Conservation (phyloP, 2,797 vertebrate genomes). For the Cossypha heuglini region DNA sequence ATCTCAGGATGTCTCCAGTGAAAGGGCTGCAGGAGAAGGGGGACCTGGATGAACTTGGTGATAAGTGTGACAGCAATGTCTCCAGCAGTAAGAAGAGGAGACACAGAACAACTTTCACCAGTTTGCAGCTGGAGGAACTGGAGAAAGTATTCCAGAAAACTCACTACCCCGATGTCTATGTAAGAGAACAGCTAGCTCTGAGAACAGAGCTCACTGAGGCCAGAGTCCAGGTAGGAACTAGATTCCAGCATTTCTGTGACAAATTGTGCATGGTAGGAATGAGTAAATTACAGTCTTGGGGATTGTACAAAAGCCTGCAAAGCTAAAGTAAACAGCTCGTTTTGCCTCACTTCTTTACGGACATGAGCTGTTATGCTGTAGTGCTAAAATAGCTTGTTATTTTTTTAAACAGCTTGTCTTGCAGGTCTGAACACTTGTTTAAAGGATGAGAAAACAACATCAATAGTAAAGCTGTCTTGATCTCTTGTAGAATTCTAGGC, state of each 20-base stretch:
- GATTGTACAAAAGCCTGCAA: background rate
- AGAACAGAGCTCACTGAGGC: slow-evolving; percentile 97
- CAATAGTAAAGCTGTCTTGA: background rate
- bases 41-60: slow-evolving; percentile 87
- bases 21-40: slow-evolving; percentile 81
- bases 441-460: background rate
- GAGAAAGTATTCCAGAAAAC: slow-evolving; percentile 99
- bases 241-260: background rate
- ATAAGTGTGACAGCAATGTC: slow-evolving; percentile 96
- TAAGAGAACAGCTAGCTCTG: slow-evolving; percentile 95
- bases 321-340: background rate
- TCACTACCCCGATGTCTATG: slow-evolving; percentile 97
- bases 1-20: slow-evolving; percentile 84
- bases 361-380: background rate
- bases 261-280: background rate
- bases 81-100: slow-evolving; percentile 97
- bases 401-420: background rate
- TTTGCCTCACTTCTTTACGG: background rate
- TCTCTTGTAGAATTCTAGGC: background rate
- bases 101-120: slow-evolving; percentile 96
- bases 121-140: slow-evolving; percentile 93
- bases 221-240: slow-evolving; percentile 89
- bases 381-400: background rate
- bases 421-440: background rate
- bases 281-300: background rate